Conservation (phyloP, 1,140 invertebrate genomes). For the Drosophila azteca region DNA sequence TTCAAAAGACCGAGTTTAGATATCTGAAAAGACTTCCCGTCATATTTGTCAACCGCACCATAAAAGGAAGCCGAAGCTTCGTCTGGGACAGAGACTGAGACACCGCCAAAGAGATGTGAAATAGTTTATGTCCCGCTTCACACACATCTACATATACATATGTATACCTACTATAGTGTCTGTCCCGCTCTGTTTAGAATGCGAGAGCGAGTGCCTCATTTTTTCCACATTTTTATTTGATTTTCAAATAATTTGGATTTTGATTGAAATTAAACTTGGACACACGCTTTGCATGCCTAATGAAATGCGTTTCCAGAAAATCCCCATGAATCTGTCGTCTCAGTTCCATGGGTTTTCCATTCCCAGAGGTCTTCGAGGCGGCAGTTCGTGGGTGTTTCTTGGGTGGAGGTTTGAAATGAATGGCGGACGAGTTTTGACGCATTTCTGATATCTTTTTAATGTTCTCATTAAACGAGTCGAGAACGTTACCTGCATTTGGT, state of each 20-base stretch:
- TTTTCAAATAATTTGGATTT: conserved; percentile 79
- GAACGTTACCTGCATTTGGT: conserved; percentile 52
- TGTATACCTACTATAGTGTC: not conserved
- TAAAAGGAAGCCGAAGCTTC: conserved; percentile 42
- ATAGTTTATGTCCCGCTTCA: conserved; percentile 61
- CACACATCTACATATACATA: conserved; percentile 45
- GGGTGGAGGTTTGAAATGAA: not conserved
- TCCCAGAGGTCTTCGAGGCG: conserved; percentile 19
- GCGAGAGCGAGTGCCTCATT: conserved; percentile 40
- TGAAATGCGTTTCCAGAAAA: conserved; percentile 25
- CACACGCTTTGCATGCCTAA: conserved; percentile 65
- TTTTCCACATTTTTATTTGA: conserved; percentile 68
- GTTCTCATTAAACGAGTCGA: conserved; percentile 59
- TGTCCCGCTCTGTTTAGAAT: conserved; percentile 11
- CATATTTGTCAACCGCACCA: conserved; percentile 1
- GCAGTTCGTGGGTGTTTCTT: conserved; percentile 30
- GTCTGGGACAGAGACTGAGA: not conserved
- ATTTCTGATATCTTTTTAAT: conserved; percentile 75
- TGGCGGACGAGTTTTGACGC: conserved; percentile 49
- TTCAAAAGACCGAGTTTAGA: not conserved
- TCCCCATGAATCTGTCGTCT: conserved; percentile 18
- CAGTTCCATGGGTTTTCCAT: conserved; percentile 11
- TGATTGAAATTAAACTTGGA: conserved; percentile 76
- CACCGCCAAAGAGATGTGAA: conserved; percentile 62
- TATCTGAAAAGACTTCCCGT: conserved; percentile 29